Evolutionary conservation across 2,797 vertebrate species (phyloP).

Genomic region (Danionella dracula): DNA sequence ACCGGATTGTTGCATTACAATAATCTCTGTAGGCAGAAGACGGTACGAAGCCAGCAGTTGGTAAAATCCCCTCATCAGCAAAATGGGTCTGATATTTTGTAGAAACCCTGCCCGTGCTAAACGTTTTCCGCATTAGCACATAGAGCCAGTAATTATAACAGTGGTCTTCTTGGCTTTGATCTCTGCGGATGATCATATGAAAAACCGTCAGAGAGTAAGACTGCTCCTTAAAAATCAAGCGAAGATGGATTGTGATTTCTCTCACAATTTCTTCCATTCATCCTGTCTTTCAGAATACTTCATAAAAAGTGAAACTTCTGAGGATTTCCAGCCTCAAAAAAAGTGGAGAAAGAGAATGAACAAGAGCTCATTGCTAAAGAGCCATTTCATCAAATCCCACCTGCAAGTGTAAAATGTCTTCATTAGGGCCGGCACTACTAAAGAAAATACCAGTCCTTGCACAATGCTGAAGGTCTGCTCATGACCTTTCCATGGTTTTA

Average conservation of each 20-base stretch:
- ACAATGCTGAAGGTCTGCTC: slow-evolving; percentile 86
- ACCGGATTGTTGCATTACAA: slow-evolving; percentile 48
- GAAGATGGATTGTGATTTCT: slow-evolving; percentile 72
- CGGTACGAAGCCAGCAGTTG: slow-evolving; percentile 62
- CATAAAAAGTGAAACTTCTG: slow-evolving; percentile 47
- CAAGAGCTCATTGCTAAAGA: slow-evolving; percentile 73
- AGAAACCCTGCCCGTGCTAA: slow-evolving; percentile 66
- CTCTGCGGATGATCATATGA: slow-evolving; percentile 76
- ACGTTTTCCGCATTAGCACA: slow-evolving; percentile 65
- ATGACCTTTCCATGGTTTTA: slow-evolving; percentile 99
- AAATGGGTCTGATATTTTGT: slow-evolving; percentile 79
- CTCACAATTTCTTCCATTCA: slow-evolving; percentile 44
- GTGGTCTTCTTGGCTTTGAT: slow-evolving; percentile 81
- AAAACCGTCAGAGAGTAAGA: slow-evolving; percentile 77
- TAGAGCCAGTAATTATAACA: slow-evolving; percentile 80
- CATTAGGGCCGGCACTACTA: slow-evolving; percentile 82
- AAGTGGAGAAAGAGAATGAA: slow-evolving; percentile 53
- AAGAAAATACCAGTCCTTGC: slow-evolving; percentile 87
- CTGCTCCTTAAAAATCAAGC: slow-evolving; percentile 65
- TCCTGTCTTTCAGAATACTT: slow-evolving; percentile 64
- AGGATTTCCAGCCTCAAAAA: slow-evolving; percentile 41
- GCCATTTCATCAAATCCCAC: slow-evolving; percentile 76
- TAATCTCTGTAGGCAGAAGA: slow-evolving; percentile 68
- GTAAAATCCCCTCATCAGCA: slow-evolving; percentile 78
- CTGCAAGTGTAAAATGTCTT: slow-evolving; percentile 81